Conservation (phyloP, 2,797 vertebrate genomes). For the Gephyroberyx darwinii region DNA sequence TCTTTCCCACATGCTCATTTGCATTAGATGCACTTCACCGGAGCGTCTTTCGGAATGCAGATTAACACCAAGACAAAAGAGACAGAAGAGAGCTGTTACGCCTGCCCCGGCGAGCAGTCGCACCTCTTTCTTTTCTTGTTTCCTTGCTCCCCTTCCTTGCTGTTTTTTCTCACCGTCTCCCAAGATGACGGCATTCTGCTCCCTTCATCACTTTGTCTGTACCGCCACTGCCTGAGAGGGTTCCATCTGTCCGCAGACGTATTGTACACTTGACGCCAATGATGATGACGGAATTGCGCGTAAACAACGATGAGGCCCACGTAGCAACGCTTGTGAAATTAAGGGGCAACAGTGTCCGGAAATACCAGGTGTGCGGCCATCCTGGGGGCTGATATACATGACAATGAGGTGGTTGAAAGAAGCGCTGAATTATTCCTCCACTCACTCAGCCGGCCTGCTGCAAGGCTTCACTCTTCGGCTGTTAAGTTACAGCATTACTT, state of each 20-base stretch:
- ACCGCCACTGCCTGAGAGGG: not conserved
- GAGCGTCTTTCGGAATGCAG: constrained; percentile 68
- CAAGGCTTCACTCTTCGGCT: constrained; percentile 32
- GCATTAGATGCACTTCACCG: constrained; percentile 70
- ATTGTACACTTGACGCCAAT: not conserved
- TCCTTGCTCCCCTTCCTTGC: not conserved
- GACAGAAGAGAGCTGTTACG: constrained; percentile 49
- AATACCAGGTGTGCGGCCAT: constrained; percentile 19
- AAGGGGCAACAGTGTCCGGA: constrained; percentile 43
- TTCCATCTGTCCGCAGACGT: constrained; percentile 6
- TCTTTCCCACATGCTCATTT: constrained; percentile 68
- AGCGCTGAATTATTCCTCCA: constrained; percentile 22
- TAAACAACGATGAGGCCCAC: constrained; percentile 28
- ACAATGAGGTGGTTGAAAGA: constrained; percentile 25
- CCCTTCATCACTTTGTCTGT: not conserved
- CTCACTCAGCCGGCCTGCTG: constrained; percentile 26
- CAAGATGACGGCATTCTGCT: constrained; percentile 13
- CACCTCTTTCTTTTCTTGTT: not conserved
- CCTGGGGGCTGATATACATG: constrained; percentile 23
- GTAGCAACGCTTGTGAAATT: constrained; percentile 74
- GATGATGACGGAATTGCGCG: constrained; percentile 1
- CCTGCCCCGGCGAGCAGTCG: constrained; percentile 34
- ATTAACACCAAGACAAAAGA: constrained; percentile 61
- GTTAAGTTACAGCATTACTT: constrained; percentile 1
- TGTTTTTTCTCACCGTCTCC: constrained; percentile 2